Evolutionary conservation across 2,888 invertebrate genomes (phyloP), one percentile per base, ranked within the genome.

Genomic region (Xanthorhoe designata): DNA sequence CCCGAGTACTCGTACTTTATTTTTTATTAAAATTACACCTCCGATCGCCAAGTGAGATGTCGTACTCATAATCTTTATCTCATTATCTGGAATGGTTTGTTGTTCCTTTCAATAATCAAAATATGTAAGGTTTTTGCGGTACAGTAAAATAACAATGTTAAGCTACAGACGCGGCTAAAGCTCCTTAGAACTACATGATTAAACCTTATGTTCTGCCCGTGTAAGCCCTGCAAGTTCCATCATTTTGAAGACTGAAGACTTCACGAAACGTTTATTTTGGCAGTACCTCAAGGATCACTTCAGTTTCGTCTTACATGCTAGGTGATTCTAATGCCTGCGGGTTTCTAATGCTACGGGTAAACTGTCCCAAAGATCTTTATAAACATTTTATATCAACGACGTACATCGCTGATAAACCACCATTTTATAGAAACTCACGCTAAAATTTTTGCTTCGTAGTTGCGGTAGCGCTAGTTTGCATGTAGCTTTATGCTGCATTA

Each of bases 41-140:
- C 35, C 47, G 45, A 47, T 55, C 58, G 55, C 67, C 54, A 69
- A 84, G 79, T 80, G 79, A 84, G 80, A 79, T 78, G 81, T 83
- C 75, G 67, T 78, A 76, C 76, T 77, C 74, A 76, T 76, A 75
- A 76, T 63, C 60, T 45, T 55, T n/a, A n/a, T n/a, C n/a, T n/a
- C n/a, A n/a, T n/a, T n/a, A n/a, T 66, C 68, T 67, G 51, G 55
- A 64, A 52, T 38, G 54, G 55, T 59, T 38, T 66, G 67, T 35
- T 64, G 66, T 70, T 70, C 50, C 62, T 61, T 68, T 61, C 50
- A 66, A 61, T 59, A 69, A 71, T 66, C 49, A 62, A 71, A 57
- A 59, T 66, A 50, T 45, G 45, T 45, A 15, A 10, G 45, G n/a
- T 45, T 15, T 65, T 61, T 68, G 42, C 55, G 55, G 35, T 35